A percentile compares a stretch with the other conserved stretches of the same genome.
Evolutionary conservation across 2,888 invertebrate genomes (phyloP).

Genomic region (Spilarctia lutea): DNA sequence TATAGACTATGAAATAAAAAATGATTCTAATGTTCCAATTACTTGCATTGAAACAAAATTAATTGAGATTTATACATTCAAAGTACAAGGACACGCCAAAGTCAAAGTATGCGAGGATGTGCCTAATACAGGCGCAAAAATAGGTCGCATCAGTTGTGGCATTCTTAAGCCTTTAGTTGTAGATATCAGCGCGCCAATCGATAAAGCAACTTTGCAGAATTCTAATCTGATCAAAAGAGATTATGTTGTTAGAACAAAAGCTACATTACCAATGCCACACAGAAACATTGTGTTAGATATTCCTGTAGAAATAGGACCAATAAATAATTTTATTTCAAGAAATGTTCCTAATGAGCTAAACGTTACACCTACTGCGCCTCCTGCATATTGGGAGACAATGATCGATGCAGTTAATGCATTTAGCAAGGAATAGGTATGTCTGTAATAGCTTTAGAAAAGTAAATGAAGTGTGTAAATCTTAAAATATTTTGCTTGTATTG

Average conservation of each 20-base stretch:
- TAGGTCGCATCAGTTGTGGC: conserved; percentile 29
- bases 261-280: conserved; percentile 55
- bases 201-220: conserved; percentile 48
- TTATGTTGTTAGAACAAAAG: conserved; percentile 52
- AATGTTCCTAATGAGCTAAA: not conserved
- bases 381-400: conserved; percentile 11
- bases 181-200: conserved; percentile 40
- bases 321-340: not conserved
- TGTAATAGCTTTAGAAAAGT: not conserved
- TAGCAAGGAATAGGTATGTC: not conserved
- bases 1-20: conserved; percentile 54
- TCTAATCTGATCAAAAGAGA: conserved; percentile 54
- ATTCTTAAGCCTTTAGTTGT: conserved; percentile 36
- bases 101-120: conserved; percentile 5
- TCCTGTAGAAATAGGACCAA: conserved; percentile 55
- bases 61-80: conserved; percentile 49
- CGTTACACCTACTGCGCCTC: conserved; percentile 3
- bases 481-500: not conserved
- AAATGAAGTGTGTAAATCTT: not conserved
- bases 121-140: conserved; percentile 14
- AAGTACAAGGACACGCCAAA: conserved; percentile 8
- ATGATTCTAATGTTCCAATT: conserved; percentile 54
- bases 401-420: not conserved
- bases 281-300: conserved; percentile 49
- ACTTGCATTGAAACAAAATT: conserved; percentile 54